These are phyloP conservation scores for Crenichthys baileyi DNA, from an alignment of 2,797 vertebrate genomes.

Conservation along the genomic window DNA sequence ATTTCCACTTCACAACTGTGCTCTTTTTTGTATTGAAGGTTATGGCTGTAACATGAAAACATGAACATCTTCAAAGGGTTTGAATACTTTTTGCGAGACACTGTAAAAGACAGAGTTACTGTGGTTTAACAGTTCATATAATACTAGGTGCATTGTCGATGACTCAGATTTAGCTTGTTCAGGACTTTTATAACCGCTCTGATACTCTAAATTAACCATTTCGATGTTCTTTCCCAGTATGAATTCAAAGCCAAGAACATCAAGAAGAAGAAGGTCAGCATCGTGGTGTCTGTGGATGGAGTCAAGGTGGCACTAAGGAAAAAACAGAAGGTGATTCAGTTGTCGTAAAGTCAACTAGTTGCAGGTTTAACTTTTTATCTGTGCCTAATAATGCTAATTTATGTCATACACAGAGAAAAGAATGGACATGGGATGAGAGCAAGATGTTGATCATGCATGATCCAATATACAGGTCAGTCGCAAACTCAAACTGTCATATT, in stretches of 20 bases:
- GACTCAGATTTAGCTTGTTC: too few species aligned
- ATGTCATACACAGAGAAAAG: constrained; percentile 83
- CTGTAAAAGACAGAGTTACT: too few species aligned
- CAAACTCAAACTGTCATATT: not conserved
- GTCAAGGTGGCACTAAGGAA: constrained; percentile 87
- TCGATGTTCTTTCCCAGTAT: constrained; percentile 76
- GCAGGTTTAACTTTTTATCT: not conserved
- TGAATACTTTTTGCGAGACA: not conserved
- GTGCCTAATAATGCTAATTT: not conserved
- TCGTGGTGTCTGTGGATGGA: constrained; percentile 87
- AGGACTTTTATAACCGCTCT: not conserved
- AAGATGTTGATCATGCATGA: constrained; percentile 89
- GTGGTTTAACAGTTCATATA: not conserved
- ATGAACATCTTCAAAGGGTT: too few species aligned
- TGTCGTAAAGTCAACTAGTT: not conserved
- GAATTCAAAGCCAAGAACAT: constrained; percentile 94
- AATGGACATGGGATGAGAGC: constrained; percentile 88
- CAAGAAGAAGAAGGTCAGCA: constrained; percentile 92
- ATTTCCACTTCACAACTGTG: too few species aligned
- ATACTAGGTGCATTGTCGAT: not conserved
- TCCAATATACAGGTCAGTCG: constrained; percentile 85
- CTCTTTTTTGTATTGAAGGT: too few species aligned
- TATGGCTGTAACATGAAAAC: too few species aligned
- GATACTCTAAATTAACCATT: not conserved
- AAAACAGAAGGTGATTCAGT: constrained; percentile 84